phyloP scores from a whole-genome alignment of 2,797 vertebrate species.

The Syngnathus rostellatus region DNA sequence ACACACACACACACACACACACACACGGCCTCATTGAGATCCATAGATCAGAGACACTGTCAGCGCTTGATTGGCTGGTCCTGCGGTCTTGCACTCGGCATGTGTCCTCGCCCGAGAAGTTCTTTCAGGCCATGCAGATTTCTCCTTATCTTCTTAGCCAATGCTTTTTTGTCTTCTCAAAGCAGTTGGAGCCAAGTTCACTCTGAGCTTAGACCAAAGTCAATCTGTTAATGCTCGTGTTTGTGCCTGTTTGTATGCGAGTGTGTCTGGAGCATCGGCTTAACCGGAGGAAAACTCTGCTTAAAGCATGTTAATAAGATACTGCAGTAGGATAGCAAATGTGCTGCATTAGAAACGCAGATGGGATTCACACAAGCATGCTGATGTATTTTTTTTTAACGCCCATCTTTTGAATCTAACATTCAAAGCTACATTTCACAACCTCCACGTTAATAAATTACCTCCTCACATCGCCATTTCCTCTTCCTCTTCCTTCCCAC shows the following conservation, averaged over 20 bases:
- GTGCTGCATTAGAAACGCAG: constrained; percentile 18
- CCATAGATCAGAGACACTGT: constrained; percentile 43
- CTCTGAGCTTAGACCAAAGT: constrained; percentile 57
- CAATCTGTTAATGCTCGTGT: constrained; percentile 55
- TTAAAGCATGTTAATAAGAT: constrained; percentile 39
- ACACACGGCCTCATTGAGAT: constrained; percentile 24
- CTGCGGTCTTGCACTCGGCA: constrained; percentile 38
- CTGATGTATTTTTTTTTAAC: constrained; percentile 5
- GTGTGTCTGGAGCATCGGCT: constrained; percentile 33
- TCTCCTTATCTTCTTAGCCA: constrained; percentile 58
- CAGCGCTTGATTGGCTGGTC: constrained; percentile 45
- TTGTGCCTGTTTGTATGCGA: constrained; percentile 45
- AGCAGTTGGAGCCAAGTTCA: constrained; percentile 54
- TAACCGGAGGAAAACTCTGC: constrained; percentile 26
- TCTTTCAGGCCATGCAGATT: constrained; percentile 53
- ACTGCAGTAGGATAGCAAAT: constrained; percentile 26
- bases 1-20: constrained; percentile 10
- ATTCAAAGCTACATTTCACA: constrained; percentile 19
- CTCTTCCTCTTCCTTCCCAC: constrained; percentile 36
- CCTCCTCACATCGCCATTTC: constrained; percentile 42
- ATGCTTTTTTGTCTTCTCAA: constrained; percentile 64
- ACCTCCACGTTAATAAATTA: constrained; percentile 45
- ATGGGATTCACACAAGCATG: neutral
- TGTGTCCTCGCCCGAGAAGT: constrained; percentile 43
- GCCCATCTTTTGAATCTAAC: constrained; percentile 18